These are phyloP conservation scores for Pollenia griseotomentosa DNA, from an alignment of 2,888 invertebrate species.

Conservation along the genomic window DNA sequence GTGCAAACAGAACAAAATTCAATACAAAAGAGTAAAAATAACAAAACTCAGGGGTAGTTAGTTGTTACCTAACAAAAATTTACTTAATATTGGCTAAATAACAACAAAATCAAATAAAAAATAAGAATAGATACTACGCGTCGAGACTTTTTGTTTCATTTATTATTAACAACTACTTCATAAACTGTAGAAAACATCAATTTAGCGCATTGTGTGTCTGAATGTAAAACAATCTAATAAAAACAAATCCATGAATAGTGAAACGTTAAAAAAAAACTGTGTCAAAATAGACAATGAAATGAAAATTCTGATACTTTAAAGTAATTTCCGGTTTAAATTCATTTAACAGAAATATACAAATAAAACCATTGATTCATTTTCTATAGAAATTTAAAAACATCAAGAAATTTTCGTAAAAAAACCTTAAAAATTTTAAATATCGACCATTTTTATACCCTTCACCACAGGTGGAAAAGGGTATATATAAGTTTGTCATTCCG, in stretches of 20 bases:
- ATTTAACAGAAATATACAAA: too few species aligned
- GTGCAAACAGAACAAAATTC: conserved; percentile 8
- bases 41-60: conserved; percentile 25
- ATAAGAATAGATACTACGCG: not conserved
- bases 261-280: conserved; percentile 6
- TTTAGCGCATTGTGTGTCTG: conserved; percentile 30
- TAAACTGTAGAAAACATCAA: conserved; percentile 25
- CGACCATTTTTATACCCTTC: too few species aligned
- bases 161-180: conserved; percentile 13
- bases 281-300: conserved; percentile 14
- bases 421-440: too few species aligned
- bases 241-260: not conserved
- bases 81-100: not conserved
- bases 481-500: too few species aligned
- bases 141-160: not conserved
- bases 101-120: not conserved
- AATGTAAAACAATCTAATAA: conserved; percentile 18
- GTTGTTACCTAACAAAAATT: not conserved
- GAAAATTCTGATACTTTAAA: not conserved
- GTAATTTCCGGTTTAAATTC: conserved; percentile 6
- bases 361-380: too few species aligned
- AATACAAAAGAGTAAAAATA: not conserved
- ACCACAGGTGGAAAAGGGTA: too few species aligned
- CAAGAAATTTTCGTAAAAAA: too few species aligned
- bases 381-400: too few species aligned